Conservation (phyloP, 2,113 vertebrate species). For the Sigmodon hispidus region DNA sequence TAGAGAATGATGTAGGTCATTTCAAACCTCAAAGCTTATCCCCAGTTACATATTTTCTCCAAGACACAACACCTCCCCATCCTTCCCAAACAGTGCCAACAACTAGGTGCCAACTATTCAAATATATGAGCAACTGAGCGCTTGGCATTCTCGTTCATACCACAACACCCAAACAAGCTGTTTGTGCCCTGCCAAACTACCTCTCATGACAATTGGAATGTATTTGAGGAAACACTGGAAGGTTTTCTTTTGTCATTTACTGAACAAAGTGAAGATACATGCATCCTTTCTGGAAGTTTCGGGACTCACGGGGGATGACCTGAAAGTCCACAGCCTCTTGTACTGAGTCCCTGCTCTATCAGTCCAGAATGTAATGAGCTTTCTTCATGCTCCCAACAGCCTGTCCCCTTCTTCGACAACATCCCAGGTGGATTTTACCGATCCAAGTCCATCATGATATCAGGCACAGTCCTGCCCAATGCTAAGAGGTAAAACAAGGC, state of each 20-base stretch:
- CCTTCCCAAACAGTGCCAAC: neutral
- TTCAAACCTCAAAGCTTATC: neutral
- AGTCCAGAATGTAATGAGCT: neutral
- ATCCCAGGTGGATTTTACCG: slow-evolving; percentile 85
- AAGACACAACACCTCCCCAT: neutral
- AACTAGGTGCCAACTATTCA: neutral
- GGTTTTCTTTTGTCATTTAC: neutral
- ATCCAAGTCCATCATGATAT: slow-evolving; percentile 84
- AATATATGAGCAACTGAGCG: neutral
- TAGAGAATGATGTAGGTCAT: neutral
- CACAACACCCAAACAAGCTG: neutral
- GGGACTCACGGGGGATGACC: too few relatives aligned
- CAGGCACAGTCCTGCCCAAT: slow-evolving; percentile 78
- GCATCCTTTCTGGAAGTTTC: neutral
- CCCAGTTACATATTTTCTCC: neutral
- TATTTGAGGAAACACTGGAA: neutral
- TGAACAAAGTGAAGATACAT: neutral
- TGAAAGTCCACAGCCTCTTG: too few relatives aligned
- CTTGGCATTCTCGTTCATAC: neutral
- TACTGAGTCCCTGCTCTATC: rapidly evolving
- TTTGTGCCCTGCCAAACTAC: neutral
- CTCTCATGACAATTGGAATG: neutral
- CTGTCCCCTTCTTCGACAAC: slow-evolving; percentile 82
- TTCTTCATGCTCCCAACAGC: slow-evolving; percentile 69
- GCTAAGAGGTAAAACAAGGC: slow-evolving; percentile 83